These are phyloP conservation scores for Stenodema calcarata DNA, from an alignment of 2,888 invertebrate species.

Conservation along the genomic window DNA sequence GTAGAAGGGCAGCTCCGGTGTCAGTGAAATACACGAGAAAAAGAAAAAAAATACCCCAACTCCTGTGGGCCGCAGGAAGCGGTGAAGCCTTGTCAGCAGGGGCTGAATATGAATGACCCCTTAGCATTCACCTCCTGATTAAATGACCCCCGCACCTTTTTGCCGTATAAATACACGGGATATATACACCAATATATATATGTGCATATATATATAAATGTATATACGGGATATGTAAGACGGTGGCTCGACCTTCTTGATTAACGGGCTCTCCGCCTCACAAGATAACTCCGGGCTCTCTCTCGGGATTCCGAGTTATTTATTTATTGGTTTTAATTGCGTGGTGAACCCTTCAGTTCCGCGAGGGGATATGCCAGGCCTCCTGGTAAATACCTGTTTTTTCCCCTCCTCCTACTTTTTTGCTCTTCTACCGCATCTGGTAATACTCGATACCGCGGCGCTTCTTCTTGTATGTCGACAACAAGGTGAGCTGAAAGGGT, in stretches of 20 bases:
- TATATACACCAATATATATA: not conserved
- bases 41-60: not conserved
- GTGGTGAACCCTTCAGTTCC: not conserved
- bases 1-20: too few relatives aligned
- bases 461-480: not conserved
- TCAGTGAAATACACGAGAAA: not conserved
- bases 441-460: not conserved
- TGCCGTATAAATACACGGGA: not conserved
- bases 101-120: not conserved
- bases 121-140: not conserved
- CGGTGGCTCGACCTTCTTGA: not conserved
- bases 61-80: not conserved
- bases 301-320: not conserved
- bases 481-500: not conserved
- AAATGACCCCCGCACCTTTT: not conserved
- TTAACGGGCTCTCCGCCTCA: not conserved
- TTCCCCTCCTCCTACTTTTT: not conserved
- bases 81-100: not conserved
- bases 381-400: not conserved
- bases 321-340: conserved; percentile 2
- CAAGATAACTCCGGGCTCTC: not conserved
- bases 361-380: not conserved
- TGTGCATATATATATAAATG: too few relatives aligned
- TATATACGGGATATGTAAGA: not conserved
- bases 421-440: not conserved